phyloP scores from a whole-genome alignment of 2,113 vertebrate species.

The Ascaphus truei region DNA sequence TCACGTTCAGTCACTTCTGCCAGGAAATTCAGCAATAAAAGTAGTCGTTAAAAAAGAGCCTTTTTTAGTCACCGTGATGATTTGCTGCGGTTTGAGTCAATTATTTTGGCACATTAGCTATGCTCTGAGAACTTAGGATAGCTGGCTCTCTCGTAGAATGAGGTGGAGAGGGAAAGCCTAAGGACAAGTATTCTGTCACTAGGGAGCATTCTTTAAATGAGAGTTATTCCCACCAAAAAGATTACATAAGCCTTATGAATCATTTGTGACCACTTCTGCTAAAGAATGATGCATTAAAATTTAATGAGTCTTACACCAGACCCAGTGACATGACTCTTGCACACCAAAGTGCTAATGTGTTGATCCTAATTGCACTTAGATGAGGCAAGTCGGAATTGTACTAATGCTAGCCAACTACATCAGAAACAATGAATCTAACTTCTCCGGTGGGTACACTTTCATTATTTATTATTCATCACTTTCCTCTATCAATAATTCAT shows the following conservation, averaged over 20 bases:
- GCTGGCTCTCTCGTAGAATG: slow-evolving; percentile 16
- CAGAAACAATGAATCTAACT: slow-evolving; percentile 55
- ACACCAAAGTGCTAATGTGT: slow-evolving; percentile 55
- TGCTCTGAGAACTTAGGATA: slow-evolving; percentile 17
- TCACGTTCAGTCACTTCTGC: slow-evolving; percentile 7
- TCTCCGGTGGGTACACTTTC: slow-evolving; percentile 45
- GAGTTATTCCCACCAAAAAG: slow-evolving; percentile 52
- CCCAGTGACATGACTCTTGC: slow-evolving; percentile 41
- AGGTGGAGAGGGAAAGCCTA: slow-evolving; percentile 22
- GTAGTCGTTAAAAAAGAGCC: slow-evolving; percentile 20
- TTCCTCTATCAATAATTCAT: slow-evolving; percentile 65
- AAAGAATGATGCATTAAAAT: slow-evolving; percentile 59
- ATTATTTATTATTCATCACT: slow-evolving; percentile 64
- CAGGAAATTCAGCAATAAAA: slow-evolving; percentile 43
- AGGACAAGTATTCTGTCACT: slow-evolving; percentile 43
- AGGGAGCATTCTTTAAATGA: slow-evolving; percentile 44
- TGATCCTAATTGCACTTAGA: slow-evolving; percentile 52
- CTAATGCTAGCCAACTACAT: slow-evolving; percentile 45
- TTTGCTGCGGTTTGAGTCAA: slow-evolving; percentile 35
- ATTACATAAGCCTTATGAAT: slow-evolving; percentile 55
- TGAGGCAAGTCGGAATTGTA: slow-evolving; percentile 45
- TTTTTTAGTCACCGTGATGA: slow-evolving; percentile 39
- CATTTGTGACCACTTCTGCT: slow-evolving; percentile 61
- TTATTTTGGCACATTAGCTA: slow-evolving; percentile 16
- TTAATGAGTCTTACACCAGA: slow-evolving; percentile 55